Percentiles rank a stretch among this genome's conserved stretches.
Conservation (phyloP, 2,113 vertebrate species). For the Calyptommatus sinebrachiatus region DNA sequence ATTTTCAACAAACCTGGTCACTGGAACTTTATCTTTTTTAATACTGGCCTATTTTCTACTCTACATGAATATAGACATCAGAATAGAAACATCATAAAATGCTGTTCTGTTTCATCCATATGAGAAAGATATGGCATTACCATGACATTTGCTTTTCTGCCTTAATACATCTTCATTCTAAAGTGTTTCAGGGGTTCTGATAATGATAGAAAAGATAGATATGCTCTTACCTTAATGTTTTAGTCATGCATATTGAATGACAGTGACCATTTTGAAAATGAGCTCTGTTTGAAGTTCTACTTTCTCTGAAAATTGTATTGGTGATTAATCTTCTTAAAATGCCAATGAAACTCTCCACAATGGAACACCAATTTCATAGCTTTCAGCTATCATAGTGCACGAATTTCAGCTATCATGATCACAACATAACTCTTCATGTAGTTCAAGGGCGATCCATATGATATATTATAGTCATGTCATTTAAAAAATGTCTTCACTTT, state of each 20-base stretch:
- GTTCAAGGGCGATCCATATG: background rate
- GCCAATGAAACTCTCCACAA: slow-evolving; percentile 5
- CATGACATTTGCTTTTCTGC: slow-evolving; percentile 10
- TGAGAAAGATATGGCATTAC: slow-evolving; percentile 9
- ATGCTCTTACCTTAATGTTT: slow-evolving; percentile 23
- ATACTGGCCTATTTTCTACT: background rate
- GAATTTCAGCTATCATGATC: background rate
- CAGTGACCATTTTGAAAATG: slow-evolving; percentile 25
- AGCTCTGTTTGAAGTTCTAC: slow-evolving; percentile 1
- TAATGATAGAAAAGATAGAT: slow-evolving; percentile 36
- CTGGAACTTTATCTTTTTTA: too few relatives aligned
- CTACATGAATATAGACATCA: background rate
- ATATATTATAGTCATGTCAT: background rate
- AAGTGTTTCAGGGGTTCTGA: slow-evolving; percentile 35
- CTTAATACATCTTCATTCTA: slow-evolving; percentile 23
- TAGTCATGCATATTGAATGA: slow-evolving; percentile 35
- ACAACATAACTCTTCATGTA: background rate
- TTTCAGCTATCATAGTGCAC: background rate
- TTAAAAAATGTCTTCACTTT: too few relatives aligned
- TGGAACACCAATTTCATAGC: slow-evolving; percentile 31
- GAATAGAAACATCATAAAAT: slow-evolving; percentile 12
- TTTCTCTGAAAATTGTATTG: slow-evolving; percentile 36
- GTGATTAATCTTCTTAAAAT: slow-evolving; percentile 42
- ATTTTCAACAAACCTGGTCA: too few relatives aligned
- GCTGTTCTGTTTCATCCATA: background rate